Base-by-base conservation (phyloP, 1,140 invertebrate genomes). In the Drosophila lini region DNA sequence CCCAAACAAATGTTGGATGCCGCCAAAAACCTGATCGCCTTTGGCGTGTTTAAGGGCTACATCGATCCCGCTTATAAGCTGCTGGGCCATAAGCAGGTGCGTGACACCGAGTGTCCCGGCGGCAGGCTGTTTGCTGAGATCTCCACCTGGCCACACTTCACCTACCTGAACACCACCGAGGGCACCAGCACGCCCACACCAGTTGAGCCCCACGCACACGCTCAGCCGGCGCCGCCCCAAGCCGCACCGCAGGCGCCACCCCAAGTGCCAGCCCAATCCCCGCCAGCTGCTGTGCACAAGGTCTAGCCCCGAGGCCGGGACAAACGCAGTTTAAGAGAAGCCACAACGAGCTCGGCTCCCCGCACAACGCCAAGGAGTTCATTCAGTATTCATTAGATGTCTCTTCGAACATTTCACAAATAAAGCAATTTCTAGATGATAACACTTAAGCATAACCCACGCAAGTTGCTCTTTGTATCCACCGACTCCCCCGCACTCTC, bases 91-190 rank as follows among this genome's bases (percentile, higher is more conserved):
- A 92, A 95, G 42, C 96, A 97, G 92, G 94, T 95, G 0, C 88
- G 94, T 11, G 92, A 93, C 1, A 97, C 96, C 0, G 94, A 95
- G 59, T 96, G 96, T 83, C 96, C 96, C 0, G 96, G 96, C 0
- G 92, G 94, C 2, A 85, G 93, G 0, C 90, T 96, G 0, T 96
- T 94, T 63, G 74, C 93, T 1, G 94, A 95, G 62, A 95, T 97
- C 28, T 91, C 93, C 32, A 94, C 84, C 0, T 96, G 96, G 96
- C 84, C 93, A 1, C 94, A 96, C 73, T 96, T 94, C 85, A 78
- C 67, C 60, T 4, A 62, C 44, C 28, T 74, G 16, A 56, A 74
- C 75, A 8, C 53, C 25, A 47, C 59, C 41, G 59, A 48, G 48
- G 19, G 28, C 44, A 41, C 44, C 50, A 47, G 56, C 56, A 38